These are phyloP conservation scores for Chamaea fasciata DNA, from an alignment of 2,113 vertebrate species.

Conservation along the genomic window DNA sequence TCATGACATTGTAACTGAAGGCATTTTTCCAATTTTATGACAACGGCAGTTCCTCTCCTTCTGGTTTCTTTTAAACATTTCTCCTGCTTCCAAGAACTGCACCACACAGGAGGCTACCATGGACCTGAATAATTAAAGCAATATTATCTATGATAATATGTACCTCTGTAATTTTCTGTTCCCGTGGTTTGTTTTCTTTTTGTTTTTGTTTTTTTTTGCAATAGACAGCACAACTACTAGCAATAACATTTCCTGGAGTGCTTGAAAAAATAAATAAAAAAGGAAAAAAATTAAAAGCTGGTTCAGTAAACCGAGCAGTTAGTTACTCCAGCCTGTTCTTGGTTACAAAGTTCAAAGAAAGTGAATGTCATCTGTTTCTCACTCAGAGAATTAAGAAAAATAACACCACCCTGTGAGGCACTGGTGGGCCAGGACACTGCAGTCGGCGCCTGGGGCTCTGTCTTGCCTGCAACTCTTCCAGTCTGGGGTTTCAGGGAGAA, in stretches of 20 bases:
- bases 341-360: conserved; percentile 32
- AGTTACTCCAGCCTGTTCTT: not conserved
- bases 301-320: conserved; percentile 4
- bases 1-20: conserved; percentile 3
- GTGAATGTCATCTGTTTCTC: not conserved
- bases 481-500: not conserved
- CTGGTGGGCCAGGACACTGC: not conserved
- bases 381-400: not conserved
- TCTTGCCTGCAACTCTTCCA: not conserved
- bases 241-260: conserved; percentile 55
- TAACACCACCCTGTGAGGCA: not conserved
- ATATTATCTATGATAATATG: conserved; percentile 57
- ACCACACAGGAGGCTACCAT: not conserved
- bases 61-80: not conserved
- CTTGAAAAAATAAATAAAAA: not conserved
- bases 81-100: conserved; percentile 17
- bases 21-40: not conserved
- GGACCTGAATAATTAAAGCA: conserved; percentile 40
- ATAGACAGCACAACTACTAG: conserved; percentile 22
- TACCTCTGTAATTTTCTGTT: conserved; percentile 22
- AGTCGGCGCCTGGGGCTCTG: rapidly evolving
- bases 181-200: not conserved
- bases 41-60: not conserved
- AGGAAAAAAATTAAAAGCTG: not conserved
- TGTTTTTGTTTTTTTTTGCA: not conserved